These are phyloP conservation scores for Periparus ater DNA, from an alignment of 2,797 vertebrate species.

Conservation along the genomic window DNA sequence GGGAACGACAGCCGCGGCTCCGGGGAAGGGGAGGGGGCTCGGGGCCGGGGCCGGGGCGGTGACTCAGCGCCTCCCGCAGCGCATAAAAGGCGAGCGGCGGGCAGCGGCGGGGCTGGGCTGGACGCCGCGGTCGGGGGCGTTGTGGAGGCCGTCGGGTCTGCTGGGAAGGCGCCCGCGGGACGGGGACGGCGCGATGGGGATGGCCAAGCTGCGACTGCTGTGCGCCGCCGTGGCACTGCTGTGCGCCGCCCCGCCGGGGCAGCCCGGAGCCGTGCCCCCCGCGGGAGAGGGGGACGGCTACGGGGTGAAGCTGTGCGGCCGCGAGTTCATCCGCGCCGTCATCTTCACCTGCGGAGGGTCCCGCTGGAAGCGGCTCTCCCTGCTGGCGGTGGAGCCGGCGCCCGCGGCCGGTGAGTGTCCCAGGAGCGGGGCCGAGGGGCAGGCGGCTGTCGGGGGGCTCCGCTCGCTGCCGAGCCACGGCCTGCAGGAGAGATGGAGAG, in stretches of 20 bases:
- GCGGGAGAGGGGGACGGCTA: slow-evolving; percentile 51
- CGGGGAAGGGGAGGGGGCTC: neutral
- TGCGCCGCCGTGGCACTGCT: neutral
- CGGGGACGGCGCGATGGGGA: neutral
- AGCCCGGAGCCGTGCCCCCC: neutral
- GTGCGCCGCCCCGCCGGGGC: neutral
- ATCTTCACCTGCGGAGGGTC: slow-evolving; percentile 90
- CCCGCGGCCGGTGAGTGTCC: slow-evolving; percentile 19
- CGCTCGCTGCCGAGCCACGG: neutral
- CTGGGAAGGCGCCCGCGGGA: neutral
- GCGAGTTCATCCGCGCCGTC: slow-evolving; percentile 89
- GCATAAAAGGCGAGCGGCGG: neutral
- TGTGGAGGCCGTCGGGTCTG: neutral
- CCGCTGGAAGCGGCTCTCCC: slow-evolving; percentile 79
- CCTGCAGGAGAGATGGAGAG: neutral
- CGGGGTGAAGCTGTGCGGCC: slow-evolving; percentile 86
- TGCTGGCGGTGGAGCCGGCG: neutral
- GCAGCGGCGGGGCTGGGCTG: neutral
- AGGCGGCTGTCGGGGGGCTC: neutral
- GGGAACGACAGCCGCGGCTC: neutral
- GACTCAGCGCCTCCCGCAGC: neutral
- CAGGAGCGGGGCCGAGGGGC: no score
- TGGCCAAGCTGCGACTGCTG: neutral
- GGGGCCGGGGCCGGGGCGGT: neutral
- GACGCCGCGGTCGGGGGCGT: neutral